A percentile compares a stretch with the other conserved stretches of the same genome.
phyloP scores from a whole-genome alignment of 2,113 vertebrate species.

The Callopanchax toddi region DNA sequence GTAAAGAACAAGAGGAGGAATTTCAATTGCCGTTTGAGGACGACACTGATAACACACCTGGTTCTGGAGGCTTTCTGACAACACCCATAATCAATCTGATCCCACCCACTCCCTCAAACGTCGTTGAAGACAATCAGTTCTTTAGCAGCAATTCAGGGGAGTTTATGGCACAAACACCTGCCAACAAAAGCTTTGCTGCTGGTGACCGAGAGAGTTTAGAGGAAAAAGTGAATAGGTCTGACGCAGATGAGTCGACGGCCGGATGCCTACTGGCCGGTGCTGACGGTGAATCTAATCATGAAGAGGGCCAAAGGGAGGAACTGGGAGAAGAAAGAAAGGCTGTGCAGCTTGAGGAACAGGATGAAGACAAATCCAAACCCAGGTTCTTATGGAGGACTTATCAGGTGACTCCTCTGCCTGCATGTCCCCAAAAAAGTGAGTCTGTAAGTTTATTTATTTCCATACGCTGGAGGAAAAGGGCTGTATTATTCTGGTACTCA shows the following conservation, averaged over 20 bases:
- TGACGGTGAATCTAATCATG: conserved; percentile 11
- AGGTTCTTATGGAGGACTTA: conserved; percentile 45
- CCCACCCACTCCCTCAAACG: conserved; percentile 78
- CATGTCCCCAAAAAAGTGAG: conserved; percentile 74
- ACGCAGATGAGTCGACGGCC: conserved; percentile 10
- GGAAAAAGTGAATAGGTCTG: conserved; percentile 31
- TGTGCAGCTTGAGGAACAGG: conserved; percentile 2
- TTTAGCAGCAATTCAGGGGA: conserved; percentile 75
- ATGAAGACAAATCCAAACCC: conserved; percentile 39
- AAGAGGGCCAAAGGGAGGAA: background rate
- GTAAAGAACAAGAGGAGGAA: conserved; percentile 45
- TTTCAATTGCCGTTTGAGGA: conserved; percentile 36
- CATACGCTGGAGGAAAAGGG: background rate
- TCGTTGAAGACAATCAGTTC: conserved; percentile 73
- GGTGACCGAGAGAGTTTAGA: conserved; percentile 45
- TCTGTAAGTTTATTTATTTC: conserved; percentile 9
- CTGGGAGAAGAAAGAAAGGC: conserved; percentile 23
- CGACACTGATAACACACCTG: conserved; percentile 7
- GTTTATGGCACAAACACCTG: conserved; percentile 40
- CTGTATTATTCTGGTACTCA: no score
- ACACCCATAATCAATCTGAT: conserved; percentile 79
- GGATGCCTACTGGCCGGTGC: background rate
- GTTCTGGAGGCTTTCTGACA: conserved; percentile 55
- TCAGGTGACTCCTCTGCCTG: conserved; percentile 66
- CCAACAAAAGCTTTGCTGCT: conserved; percentile 34